Evolutionary conservation across 2,888 invertebrate species (phyloP).

Genomic region (Spicauda simplicius): DNA sequence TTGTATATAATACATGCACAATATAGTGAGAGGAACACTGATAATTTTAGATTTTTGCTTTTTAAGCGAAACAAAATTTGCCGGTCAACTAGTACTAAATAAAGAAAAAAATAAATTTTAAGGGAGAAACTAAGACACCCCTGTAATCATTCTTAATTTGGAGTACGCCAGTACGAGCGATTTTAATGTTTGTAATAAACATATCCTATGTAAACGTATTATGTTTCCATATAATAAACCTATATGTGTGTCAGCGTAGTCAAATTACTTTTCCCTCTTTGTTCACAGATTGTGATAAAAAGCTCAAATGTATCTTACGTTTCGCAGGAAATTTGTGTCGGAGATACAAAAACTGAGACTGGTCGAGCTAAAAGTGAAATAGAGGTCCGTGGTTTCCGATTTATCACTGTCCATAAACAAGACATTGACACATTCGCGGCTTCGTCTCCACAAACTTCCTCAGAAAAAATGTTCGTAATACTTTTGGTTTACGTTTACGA

Average conservation of each 20-base stretch:
- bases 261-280: not conserved
- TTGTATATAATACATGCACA: no score
- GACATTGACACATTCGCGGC: conserved; percentile 46
- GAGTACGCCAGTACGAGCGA: no score
- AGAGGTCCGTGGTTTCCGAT: conserved; percentile 43
- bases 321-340: conserved; percentile 36
- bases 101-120: no score
- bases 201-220: no score
- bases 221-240: not conserved
- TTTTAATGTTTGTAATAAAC: no score
- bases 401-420: conserved; percentile 47
- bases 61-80: no score
- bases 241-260: not conserved
- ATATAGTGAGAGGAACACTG: no score
- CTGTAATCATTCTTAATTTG: no score
- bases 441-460: conserved; percentile 23
- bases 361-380: conserved; percentile 44
- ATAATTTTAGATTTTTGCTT: no score
- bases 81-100: no score
- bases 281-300: conserved; percentile 2
- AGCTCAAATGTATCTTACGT: conserved; percentile 6
- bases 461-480: conserved; percentile 15
- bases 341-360: conserved; percentile 36
- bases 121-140: no score
- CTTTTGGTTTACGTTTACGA: conserved; percentile 7